Base-by-base conservation (phyloP, 2,113 vertebrate species). In the human (Homo sapiens) region DNA sequence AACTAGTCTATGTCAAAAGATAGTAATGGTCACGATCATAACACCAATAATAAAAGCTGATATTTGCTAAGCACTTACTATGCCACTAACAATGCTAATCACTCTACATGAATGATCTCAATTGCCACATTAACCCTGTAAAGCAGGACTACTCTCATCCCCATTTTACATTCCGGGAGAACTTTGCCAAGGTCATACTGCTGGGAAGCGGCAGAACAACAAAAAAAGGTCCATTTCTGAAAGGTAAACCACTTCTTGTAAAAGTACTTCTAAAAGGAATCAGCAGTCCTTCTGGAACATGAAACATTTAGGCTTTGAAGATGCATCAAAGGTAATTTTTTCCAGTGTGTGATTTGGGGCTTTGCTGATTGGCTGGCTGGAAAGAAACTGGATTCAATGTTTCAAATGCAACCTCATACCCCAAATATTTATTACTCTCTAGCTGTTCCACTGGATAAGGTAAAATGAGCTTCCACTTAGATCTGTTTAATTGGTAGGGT, bases 281-380 rank as follows among this genome's bases (percentile, higher is more conserved):
- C 32, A 75, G 64, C 16, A 72, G 20, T 68, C 50, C 66, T 89
- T 88, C 68, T 89, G 66, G 86, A 97, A 98, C 86, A 86, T 43
- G 0, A 91, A 96, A 89, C 35, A 50, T 64, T 48, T 23, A 82
- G 57, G 76, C 35, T 96, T 61, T 68, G 30, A 93, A 84, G 73
- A 66, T 66, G 2, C 30, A 85, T n/a, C 64, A 82, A 82, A 97
- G 45, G 68, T 96, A 64, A 70, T 16, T 92, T 57, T 50, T 50
- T 83, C 38, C 38, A 32, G 55, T 6, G 4, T 84, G 22, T 16
- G 70, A 57, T 43, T 48, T 83, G 55, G 80, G 30, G 22, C 48
- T 94, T 92, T 90, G 81, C 81, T 76, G 78, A 76, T 12, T 79
- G 6, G 14, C 8, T 79, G 8, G 3, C 2, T 86, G 22, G 40